phyloP scores from a whole-genome alignment of 2,888 invertebrate species.

The Steinernema carpocapsae region DNA sequence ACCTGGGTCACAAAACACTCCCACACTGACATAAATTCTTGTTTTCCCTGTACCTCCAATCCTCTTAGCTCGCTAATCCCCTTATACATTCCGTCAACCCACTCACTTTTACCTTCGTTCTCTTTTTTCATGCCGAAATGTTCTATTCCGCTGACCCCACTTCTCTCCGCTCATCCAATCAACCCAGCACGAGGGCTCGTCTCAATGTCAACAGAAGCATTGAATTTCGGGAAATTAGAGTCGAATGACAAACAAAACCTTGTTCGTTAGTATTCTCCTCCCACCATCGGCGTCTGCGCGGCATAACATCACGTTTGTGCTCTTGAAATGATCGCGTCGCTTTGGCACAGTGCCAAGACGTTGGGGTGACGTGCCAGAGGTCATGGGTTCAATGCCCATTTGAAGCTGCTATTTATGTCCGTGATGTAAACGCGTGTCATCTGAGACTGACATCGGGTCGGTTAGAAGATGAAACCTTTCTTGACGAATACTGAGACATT shows the following conservation, averaged over 20 bases:
- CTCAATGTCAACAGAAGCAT: slow-evolving; percentile 10
- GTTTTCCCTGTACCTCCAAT: too few relatives aligned
- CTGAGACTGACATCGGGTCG: background rate
- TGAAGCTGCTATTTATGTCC: background rate
- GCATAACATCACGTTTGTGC: background rate
- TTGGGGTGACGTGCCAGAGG: background rate
- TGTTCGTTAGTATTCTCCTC: background rate
- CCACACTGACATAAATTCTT: too few relatives aligned
- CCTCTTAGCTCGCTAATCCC: too few relatives aligned
- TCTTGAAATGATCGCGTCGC: background rate
- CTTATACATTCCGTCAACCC: too few relatives aligned
- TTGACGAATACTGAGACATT: slow-evolving; percentile 21
- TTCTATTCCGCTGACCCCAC: background rate
- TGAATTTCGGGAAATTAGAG: slow-evolving; percentile 27
- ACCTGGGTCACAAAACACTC: too few relatives aligned
- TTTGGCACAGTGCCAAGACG: background rate
- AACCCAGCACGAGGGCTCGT: background rate
- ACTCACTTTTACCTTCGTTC: background rate
- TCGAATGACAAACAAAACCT: slow-evolving; percentile 14
- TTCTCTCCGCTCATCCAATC: background rate
- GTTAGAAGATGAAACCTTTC: too few relatives aligned
- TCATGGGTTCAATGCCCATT: slow-evolving; percentile 5
- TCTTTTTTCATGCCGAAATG: background rate
- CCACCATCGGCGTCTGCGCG: background rate
- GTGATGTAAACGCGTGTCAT: slow-evolving; percentile 21